Percentiles rank a stretch among this genome's conserved stretches.
phyloP scores from a whole-genome alignment of 1,140 invertebrate species.

The Drosophila eugracilis region DNA sequence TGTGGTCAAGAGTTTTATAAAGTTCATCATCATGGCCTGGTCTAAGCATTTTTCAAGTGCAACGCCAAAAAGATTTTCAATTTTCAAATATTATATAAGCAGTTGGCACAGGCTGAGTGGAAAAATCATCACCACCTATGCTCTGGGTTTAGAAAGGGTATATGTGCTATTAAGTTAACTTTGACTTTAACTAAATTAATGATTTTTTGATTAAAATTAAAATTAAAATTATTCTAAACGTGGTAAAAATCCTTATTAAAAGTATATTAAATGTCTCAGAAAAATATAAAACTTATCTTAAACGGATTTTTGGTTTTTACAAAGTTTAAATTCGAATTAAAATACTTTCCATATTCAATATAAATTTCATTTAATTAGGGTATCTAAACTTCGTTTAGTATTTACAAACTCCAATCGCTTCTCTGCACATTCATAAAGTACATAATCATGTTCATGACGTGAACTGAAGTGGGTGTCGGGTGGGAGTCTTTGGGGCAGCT shows the following conservation, averaged over 20 bases:
- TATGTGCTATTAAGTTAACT: neutral
- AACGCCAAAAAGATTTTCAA: constrained; percentile 79
- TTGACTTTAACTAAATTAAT: no score
- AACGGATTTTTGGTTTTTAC: no score
- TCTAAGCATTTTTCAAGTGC: constrained; percentile 79
- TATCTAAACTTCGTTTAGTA: constrained; percentile 2
- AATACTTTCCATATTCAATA: neutral
- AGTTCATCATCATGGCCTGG: constrained; percentile 75
- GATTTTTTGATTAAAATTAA: no score
- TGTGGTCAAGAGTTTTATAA: constrained; percentile 81
- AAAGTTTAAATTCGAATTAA: no score
- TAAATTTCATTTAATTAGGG: constrained; percentile 4
- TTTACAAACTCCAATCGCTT: constrained; percentile 26
- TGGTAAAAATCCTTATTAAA: no score
- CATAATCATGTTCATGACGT: constrained; percentile 82
- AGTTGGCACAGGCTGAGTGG: constrained; percentile 37
- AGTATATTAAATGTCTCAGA: no score
- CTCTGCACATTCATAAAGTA: constrained; percentile 78
- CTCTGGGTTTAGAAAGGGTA: neutral
- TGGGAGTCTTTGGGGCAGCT: constrained; percentile 24
- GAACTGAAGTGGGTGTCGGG: constrained; percentile 65
- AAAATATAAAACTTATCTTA: no score
- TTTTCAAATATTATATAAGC: constrained; percentile 82
- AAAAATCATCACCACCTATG: constrained; percentile 53
- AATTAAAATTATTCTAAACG: no score